phyloP scores from a whole-genome alignment of 2,113 vertebrate species.

The Actenoides hombroni region DNA sequence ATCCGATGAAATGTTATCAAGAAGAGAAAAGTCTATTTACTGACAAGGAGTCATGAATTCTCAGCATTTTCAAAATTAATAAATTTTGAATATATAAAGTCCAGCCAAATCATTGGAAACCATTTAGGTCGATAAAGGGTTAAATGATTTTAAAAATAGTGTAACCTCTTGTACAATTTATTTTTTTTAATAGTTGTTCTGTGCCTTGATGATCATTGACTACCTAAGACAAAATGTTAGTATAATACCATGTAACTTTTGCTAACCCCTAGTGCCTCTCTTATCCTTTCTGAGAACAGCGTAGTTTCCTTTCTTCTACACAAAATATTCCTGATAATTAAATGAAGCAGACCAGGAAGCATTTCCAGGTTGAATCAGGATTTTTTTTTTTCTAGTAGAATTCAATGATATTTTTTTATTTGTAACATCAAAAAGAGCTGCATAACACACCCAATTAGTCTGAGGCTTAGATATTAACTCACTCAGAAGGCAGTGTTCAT shows the following conservation, averaged over 20 bases:
- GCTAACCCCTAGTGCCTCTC: fast-evolving
- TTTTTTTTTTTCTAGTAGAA: not conserved
- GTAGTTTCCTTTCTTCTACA: not conserved
- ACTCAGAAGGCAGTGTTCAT: not conserved
- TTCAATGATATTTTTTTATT: not conserved
- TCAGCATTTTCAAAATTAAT: not conserved
- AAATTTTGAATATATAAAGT: not conserved
- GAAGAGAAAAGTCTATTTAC: not conserved
- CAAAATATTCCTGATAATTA: not conserved
- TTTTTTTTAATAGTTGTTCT: not conserved
- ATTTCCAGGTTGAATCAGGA: not conserved
- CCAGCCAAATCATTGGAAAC: not conserved
- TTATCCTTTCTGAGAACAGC: not conserved
- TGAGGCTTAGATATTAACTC: not conserved
- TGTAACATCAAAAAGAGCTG: not conserved
- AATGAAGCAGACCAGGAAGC: not conserved
- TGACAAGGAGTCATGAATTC: not conserved
- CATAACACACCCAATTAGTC: not conserved
- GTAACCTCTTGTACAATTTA: not conserved
- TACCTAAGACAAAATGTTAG: not conserved
- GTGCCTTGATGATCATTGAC: not conserved
- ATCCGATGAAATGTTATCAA: not conserved
- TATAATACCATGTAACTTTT: not conserved
- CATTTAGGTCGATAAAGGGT: not conserved
- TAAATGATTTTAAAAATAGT: not conserved